phyloP scores from a whole-genome alignment of 2,113 vertebrate genomes.

The Upupa epops region DNA sequence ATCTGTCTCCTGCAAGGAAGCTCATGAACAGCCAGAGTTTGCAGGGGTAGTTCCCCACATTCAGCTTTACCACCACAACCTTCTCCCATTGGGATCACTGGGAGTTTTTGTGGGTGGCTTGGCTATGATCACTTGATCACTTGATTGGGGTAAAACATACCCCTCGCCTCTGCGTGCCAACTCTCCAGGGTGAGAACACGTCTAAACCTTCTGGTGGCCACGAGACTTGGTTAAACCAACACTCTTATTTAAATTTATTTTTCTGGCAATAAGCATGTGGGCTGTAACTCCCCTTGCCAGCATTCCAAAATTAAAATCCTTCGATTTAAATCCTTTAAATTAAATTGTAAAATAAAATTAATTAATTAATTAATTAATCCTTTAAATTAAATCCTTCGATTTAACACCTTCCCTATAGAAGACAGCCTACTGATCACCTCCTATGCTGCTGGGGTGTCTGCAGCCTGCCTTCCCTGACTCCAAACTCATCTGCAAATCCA shows the following conservation, averaged over 20 bases:
- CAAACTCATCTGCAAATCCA: slow-evolving; percentile 16
- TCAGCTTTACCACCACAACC: not conserved
- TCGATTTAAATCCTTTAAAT: too few relatives aligned
- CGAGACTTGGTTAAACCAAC: slow-evolving; percentile 29
- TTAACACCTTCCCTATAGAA: slow-evolving; percentile 37
- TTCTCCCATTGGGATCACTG: not conserved
- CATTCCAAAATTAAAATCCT: slow-evolving; percentile 64
- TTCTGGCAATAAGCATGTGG: slow-evolving; percentile 54
- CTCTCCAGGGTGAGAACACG: not conserved
- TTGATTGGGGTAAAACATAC: not conserved
- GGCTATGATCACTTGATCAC: not conserved
- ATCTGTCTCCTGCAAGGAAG: not conserved
- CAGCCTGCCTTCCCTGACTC: slow-evolving; percentile 19
- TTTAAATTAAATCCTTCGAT: too few relatives aligned
- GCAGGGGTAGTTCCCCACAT: not conserved
- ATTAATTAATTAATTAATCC: too few relatives aligned
- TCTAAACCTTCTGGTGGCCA: slow-evolving; percentile 11
- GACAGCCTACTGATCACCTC: slow-evolving; percentile 49
- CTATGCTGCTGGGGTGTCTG: slow-evolving; percentile 44
- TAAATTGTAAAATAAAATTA: too few relatives aligned
- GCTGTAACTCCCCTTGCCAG: slow-evolving; percentile 52
- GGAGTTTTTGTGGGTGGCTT: not conserved
- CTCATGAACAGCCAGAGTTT: not conserved
- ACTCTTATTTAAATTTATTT: slow-evolving; percentile 2
- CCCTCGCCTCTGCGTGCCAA: rapidly evolving